phyloP scores from a whole-genome alignment of 2,797 vertebrate species.

The Amblyopsis hoosieri region DNA sequence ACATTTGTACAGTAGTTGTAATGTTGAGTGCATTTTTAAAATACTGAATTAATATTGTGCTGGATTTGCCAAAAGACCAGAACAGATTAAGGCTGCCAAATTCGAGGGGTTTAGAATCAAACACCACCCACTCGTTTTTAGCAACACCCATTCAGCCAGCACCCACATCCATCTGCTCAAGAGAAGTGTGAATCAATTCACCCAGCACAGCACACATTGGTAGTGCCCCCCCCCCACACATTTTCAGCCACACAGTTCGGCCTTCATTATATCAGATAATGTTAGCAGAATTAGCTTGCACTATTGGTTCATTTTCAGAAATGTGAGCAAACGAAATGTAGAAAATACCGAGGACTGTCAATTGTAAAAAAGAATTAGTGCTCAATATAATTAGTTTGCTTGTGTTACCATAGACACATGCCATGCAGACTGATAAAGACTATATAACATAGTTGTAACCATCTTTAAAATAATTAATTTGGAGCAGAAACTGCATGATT shows the following conservation, averaged over 20 bases:
- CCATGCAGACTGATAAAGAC: not conserved
- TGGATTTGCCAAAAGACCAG: too few species aligned
- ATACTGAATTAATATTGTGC: too few species aligned
- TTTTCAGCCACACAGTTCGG: not conserved
- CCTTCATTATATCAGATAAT: too few species aligned
- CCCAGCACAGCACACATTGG: not conserved
- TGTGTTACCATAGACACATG: too few species aligned
- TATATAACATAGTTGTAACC: not conserved
- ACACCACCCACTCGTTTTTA: not conserved
- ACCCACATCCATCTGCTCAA: slow-evolving; percentile 10
- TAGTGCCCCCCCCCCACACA: not conserved
- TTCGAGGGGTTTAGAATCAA: not conserved
- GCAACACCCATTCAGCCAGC: not conserved
- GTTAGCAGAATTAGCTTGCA: too few species aligned
- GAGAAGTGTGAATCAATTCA: not conserved
- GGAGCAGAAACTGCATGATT: too few species aligned
- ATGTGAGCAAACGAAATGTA: not conserved
- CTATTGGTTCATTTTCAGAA: not conserved
- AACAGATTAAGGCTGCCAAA: not conserved
- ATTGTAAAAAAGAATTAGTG: too few species aligned
- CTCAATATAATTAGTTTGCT: too few species aligned
- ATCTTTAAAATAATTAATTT: too few species aligned
- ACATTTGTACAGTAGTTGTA: too few species aligned
- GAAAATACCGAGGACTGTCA: not conserved
- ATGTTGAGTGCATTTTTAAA: too few species aligned